A percentile compares a stretch with the other conserved stretches of the same genome.
These are phyloP conservation scores for Xestia c-nigrum DNA, from an alignment of 2,888 invertebrate species.

Conservation along the genomic window DNA sequence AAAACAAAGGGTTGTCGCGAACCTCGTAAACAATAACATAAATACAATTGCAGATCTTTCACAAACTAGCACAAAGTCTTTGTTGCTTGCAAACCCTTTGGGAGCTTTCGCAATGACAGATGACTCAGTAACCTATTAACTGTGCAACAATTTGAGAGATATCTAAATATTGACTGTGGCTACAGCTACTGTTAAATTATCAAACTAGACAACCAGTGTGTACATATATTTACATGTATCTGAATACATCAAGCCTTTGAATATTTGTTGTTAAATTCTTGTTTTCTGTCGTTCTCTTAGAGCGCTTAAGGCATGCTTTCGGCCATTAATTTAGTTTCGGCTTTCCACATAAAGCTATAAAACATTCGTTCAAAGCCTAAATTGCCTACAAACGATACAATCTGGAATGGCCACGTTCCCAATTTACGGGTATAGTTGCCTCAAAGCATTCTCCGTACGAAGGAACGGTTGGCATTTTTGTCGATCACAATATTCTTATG, in stretches of 20 bases:
- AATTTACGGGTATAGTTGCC: slow-evolving; percentile 84
- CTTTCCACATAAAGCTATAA: slow-evolving; percentile 73
- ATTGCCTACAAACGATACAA: slow-evolving; percentile 84
- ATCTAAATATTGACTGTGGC: slow-evolving; percentile 71
- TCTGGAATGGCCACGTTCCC: slow-evolving; percentile 80
- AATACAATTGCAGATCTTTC: slow-evolving; percentile 76
- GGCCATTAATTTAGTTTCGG: slow-evolving; percentile 52
- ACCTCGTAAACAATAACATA: slow-evolving; percentile 78
- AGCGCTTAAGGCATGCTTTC: slow-evolving; percentile 41
- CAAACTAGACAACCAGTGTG: slow-evolving; percentile 32
- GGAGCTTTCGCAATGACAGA: slow-evolving; percentile 78
- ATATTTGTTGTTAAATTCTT: slow-evolving; percentile 39
- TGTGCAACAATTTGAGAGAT: slow-evolving; percentile 65
- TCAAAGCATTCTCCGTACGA: slow-evolving; percentile 80
- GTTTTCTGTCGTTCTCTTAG: slow-evolving; percentile 37
- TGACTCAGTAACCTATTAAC: slow-evolving; percentile 79
- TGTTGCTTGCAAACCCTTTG: slow-evolving; percentile 74
- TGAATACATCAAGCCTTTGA: slow-evolving; percentile 45
- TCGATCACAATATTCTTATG: slow-evolving; percentile 83
- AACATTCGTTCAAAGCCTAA: slow-evolving; percentile 78
- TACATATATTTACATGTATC: slow-evolving; percentile 48
- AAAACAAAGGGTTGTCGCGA: slow-evolving; percentile 80
- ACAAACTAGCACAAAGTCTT: slow-evolving; percentile 71
- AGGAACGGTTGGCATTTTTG: slow-evolving; percentile 83
- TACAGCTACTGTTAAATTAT: slow-evolving; percentile 60